Percentiles rank a stretch among this genome's conserved stretches.
These are phyloP conservation scores for Syrista parreyssii DNA, from an alignment of 2,888 invertebrate species.

Conservation along the genomic window DNA sequence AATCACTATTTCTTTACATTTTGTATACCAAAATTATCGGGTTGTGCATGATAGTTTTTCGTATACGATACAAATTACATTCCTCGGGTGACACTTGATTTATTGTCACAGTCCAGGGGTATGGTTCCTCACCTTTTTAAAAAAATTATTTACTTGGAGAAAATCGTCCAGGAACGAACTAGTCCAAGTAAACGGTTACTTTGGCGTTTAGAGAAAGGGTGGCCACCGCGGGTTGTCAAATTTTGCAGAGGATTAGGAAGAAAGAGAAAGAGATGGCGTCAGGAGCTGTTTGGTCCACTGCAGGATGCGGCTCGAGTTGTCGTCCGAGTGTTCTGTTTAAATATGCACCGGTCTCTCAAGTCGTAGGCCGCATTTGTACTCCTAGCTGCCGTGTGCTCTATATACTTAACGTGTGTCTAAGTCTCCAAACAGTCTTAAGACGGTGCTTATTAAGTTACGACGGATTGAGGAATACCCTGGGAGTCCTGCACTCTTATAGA, in stretches of 20 bases:
- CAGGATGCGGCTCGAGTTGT: conserved; percentile 58
- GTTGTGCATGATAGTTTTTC: background rate
- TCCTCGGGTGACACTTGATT: background rate
- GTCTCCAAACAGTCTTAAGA: conserved; percentile 64
- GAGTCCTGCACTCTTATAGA: conserved; percentile 51
- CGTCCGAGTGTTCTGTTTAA: conserved; percentile 47
- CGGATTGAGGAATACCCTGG: conserved; percentile 63
- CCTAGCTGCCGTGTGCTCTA: conserved; percentile 37
- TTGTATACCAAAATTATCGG: conserved; percentile 16
- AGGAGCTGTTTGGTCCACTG: conserved; percentile 49
- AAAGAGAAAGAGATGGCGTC: conserved; percentile 28
- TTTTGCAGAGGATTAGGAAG: conserved; percentile 43
- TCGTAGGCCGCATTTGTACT: conserved; percentile 51
- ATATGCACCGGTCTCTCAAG: conserved; percentile 43
- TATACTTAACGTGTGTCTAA: conserved; percentile 43
- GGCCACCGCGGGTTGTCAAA: conserved; percentile 40
- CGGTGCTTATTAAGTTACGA: conserved; percentile 57
- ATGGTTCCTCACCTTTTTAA: conserved; percentile 33
- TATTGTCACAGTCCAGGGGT: background rate
- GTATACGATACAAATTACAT: background rate
- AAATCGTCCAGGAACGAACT: conserved; percentile 58
- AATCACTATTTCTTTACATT: conserved; percentile 8
- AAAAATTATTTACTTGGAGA: conserved; percentile 49
- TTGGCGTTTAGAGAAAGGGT: conserved; percentile 22
- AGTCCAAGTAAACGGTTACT: conserved; percentile 49